Evolutionary conservation across 2,113 vertebrate species (phyloP).

Genomic region (Capra hircus): DNA sequence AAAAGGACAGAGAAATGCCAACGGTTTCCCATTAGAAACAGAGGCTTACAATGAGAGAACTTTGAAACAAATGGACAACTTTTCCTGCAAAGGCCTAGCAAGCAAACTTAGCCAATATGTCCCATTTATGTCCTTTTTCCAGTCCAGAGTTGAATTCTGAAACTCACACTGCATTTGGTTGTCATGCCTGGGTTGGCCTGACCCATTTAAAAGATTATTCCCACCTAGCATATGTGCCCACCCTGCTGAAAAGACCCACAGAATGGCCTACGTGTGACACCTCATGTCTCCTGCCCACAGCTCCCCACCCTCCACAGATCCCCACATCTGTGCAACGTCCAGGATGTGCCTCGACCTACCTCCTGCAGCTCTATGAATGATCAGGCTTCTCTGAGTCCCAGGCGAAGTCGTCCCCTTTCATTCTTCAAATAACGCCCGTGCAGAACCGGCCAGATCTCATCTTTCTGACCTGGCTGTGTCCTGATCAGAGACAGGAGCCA

Average conservation of each 20-base stretch:
- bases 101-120: not conserved
- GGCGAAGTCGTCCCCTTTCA: not conserved
- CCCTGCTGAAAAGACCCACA: not conserved
- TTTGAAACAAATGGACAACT: not conserved
- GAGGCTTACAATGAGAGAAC: not conserved
- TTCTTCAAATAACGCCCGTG: not conserved
- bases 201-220: not conserved
- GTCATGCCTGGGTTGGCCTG: not conserved
- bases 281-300: not conserved
- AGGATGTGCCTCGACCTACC: not conserved
- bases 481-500: not conserved
- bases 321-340: not conserved
- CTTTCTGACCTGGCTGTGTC: not conserved
- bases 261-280: not conserved
- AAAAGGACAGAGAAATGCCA: not conserved
- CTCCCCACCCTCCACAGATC: too few species aligned
- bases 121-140: not conserved
- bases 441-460: not conserved
- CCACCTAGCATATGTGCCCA: not conserved
- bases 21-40: not conserved
- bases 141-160: not conserved
- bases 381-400: not conserved
- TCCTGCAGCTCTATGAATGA: not conserved
- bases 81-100: not conserved
- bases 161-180: not conserved